Conservation (phyloP, 1,140 invertebrate species). For the Cyrtorhinus lividipennis region DNA sequence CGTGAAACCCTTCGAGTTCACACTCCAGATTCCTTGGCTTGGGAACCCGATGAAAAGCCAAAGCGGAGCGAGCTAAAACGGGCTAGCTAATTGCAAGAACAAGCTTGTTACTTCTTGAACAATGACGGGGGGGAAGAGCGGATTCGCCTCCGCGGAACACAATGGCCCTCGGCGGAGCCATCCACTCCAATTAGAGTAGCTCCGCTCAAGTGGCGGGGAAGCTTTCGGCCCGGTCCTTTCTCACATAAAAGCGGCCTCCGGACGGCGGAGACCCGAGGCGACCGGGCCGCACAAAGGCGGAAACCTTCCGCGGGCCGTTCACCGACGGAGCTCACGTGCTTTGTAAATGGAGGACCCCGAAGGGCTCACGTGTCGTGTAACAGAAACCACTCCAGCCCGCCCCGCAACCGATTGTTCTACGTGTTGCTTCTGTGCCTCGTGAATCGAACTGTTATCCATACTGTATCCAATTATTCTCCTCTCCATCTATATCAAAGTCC, state of each 20-base stretch:
- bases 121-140: not conserved
- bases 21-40: too few species aligned
- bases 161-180: constrained; percentile 6
- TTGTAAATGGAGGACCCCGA: not conserved
- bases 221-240: not conserved
- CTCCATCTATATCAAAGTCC: too few species aligned
- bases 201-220: constrained; percentile 1
- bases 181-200: constrained; percentile 1
- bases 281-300: not conserved
- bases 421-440: not conserved
- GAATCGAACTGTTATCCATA: too few species aligned
- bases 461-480: too few species aligned
- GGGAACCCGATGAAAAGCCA: not conserved
- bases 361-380: not conserved
- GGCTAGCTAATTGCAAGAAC: constrained; percentile 5
- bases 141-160: not conserved
- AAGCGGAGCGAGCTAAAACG: constrained; percentile 1
- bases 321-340: not conserved
- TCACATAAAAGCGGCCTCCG: not conserved
- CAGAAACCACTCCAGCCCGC: not conserved
- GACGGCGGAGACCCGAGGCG: not conserved
- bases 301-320: not conserved
- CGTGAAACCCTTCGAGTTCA: too few species aligned
- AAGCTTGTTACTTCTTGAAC: constrained; percentile 7
- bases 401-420: not conserved